These are phyloP conservation scores for Drosophila picticornis DNA, from an alignment of 2,888 invertebrate genomes.

Conservation along the genomic window DNA sequence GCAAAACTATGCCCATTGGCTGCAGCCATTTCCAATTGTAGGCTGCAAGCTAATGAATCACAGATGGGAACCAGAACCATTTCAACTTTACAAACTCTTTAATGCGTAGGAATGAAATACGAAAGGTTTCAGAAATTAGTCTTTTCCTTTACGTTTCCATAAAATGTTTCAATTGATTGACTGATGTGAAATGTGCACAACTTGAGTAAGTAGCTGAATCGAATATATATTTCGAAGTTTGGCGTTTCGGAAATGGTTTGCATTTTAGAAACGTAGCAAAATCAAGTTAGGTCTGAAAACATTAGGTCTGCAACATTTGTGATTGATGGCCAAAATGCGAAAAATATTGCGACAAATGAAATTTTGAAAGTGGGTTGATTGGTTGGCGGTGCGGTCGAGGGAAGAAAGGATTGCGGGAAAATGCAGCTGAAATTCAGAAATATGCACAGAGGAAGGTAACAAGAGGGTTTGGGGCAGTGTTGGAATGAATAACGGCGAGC, in stretches of 20 bases:
- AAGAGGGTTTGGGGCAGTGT: background rate
- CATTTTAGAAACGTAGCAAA: constrained; percentile 20
- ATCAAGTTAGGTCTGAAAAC: constrained; percentile 41
- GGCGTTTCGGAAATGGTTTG: constrained; percentile 11
- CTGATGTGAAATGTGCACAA: background rate
- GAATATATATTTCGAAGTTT: background rate
- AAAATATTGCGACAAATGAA: constrained; percentile 73
- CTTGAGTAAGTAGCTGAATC: background rate
- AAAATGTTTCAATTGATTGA: background rate
- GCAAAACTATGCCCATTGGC: constrained; percentile 50
- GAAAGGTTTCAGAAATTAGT: background rate
- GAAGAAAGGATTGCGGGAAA: background rate
- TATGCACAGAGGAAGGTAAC: background rate
- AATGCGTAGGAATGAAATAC: background rate
- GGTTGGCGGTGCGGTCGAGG: background rate
- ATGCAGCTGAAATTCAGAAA: constrained; percentile 20
- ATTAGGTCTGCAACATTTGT: constrained; percentile 40
- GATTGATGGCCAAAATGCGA: constrained; percentile 66
- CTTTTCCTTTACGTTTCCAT: background rate
- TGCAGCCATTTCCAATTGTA: constrained; percentile 12
- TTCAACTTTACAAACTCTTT: background rate
- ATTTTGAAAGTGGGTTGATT: constrained; percentile 40
- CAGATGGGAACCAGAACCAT: background rate
- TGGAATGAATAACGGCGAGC: constrained; percentile 22
- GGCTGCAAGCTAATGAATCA: background rate